These are phyloP conservation scores for Porites lutea DNA, from an alignment of 64 coral and sea anemone genomes.

Conservation along the genomic window DNA sequence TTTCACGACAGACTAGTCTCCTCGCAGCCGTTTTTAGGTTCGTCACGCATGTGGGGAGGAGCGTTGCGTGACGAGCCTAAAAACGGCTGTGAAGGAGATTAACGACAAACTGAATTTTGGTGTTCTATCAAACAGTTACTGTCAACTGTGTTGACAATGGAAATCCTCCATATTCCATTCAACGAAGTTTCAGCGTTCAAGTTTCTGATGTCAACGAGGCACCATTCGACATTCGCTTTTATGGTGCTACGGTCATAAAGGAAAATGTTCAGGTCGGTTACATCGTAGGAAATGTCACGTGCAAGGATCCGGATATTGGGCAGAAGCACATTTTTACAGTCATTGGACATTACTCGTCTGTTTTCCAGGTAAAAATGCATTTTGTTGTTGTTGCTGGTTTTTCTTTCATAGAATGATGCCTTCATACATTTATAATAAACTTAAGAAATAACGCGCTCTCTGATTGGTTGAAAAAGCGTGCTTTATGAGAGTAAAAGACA, in stretches of 20 bases:
- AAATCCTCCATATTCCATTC: slow-evolving; percentile 57
- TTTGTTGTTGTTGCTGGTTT: too few species aligned
- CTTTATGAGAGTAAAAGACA: too few species aligned
- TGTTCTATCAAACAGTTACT: slow-evolving; percentile 47
- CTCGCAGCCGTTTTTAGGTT: too few species aligned
- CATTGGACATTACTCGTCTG: slow-evolving; percentile 70
- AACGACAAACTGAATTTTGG: not conserved
- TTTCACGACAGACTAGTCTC: too few species aligned
- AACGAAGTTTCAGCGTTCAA: slow-evolving; percentile 22
- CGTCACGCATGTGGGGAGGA: too few species aligned
- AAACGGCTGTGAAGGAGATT: too few species aligned
- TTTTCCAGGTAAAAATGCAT: slow-evolving; percentile 86
- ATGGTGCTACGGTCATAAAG: slow-evolving; percentile 28
- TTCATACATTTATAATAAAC: too few species aligned
- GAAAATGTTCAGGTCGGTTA: slow-evolving; percentile 57
- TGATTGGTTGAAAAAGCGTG: too few species aligned
- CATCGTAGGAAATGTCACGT: slow-evolving; percentile 43
- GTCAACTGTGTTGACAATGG: slow-evolving; percentile 76
- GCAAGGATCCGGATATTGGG: slow-evolving; percentile 63
- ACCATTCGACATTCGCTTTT: slow-evolving; percentile 70
- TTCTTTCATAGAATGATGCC: too few species aligned
- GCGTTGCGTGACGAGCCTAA: too few species aligned
- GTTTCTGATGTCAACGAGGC: slow-evolving; percentile 84
- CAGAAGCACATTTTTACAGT: slow-evolving; percentile 62
- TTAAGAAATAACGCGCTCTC: too few species aligned